Percentiles rank a stretch among this genome's conserved stretches.
phyloP scores from a whole-genome alignment of 2,113 vertebrate species.

The Pachyramphus minor region DNA sequence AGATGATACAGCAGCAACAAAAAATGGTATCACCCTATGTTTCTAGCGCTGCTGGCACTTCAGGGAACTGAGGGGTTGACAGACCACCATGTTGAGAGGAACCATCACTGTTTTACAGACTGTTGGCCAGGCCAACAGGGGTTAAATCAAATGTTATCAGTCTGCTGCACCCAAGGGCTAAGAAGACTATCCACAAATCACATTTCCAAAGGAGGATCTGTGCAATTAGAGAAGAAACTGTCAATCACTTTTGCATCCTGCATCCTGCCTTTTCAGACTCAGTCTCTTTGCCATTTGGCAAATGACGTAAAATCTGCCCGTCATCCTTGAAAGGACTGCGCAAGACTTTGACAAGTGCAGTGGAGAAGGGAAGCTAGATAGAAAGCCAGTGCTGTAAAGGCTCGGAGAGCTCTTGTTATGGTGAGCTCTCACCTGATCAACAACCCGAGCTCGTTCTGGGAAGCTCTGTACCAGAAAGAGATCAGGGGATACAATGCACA shows the following conservation, averaged over 20 bases:
- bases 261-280: background rate
- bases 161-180: background rate
- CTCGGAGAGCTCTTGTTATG: background rate
- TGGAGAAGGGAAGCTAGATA: background rate
- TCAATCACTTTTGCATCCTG: background rate
- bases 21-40: background rate
- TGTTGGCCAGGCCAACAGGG: background rate
- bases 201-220: background rate
- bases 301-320: background rate
- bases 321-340: background rate
- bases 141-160: background rate
- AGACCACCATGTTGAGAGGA: background rate
- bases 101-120: background rate
- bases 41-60: background rate
- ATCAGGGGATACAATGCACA: conserved; percentile 48
- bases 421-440: conserved; percentile 41
- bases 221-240: background rate
- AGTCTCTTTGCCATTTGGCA: background rate
- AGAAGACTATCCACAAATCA: background rate
- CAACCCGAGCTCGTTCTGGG: conserved; percentile 28
- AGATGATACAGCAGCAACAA: background rate
- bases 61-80: background rate
- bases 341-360: background rate
- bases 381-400: background rate
- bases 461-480: conserved; percentile 59